These are phyloP conservation scores for Drosophila santomea DNA, from an alignment of 1,140 invertebrate species.

Conservation along the genomic window DNA sequence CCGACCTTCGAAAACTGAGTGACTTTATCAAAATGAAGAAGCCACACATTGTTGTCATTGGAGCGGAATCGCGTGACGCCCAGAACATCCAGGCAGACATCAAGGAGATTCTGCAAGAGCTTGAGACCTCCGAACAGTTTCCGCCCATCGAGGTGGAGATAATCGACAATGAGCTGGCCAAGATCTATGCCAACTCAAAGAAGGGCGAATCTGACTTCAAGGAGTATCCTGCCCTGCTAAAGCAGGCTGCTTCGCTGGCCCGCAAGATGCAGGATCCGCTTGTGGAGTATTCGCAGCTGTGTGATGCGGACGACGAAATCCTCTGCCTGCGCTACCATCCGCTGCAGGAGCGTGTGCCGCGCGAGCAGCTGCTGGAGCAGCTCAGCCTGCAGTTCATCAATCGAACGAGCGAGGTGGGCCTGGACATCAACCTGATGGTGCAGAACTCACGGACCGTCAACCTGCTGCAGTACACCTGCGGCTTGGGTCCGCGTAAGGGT, in stretches of 20 bases:
- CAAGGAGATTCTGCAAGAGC: slow-evolving; percentile 89
- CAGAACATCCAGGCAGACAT: slow-evolving; percentile 94
- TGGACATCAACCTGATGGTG: slow-evolving; percentile 97
- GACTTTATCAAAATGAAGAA: slow-evolving; percentile 96
- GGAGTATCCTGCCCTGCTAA: slow-evolving; percentile 94
- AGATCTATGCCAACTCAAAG: slow-evolving; percentile 95
- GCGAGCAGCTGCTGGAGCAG: slow-evolving; percentile 94
- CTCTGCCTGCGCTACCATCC: slow-evolving; percentile 96
- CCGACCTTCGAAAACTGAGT: slow-evolving; percentile 92
- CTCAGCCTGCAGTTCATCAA: slow-evolving; percentile 96
- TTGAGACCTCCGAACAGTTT: slow-evolving; percentile 95
- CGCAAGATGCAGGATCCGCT: slow-evolving; percentile 97
- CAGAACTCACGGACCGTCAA: slow-evolving; percentile 94
- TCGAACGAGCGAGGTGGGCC: slow-evolving; percentile 98
- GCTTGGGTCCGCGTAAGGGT: slow-evolving; percentile 97
- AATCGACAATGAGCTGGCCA: slow-evolving; percentile 95
- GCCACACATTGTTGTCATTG: slow-evolving; percentile 96
- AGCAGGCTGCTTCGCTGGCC: slow-evolving; percentile 96
- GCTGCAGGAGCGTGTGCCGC: slow-evolving; percentile 93
- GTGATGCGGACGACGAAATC: slow-evolving; percentile 97
- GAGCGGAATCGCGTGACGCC: slow-evolving; percentile 95
- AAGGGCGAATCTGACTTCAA: slow-evolving; percentile 95
- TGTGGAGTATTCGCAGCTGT: slow-evolving; percentile 97
- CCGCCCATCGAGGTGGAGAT: slow-evolving; percentile 95
- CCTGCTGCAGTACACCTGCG: slow-evolving; percentile 99